Percentiles rank a stretch among this genome's conserved stretches.
These are phyloP conservation scores for Ceyx margarethae DNA, from an alignment of 2,113 vertebrate species.

Conservation along the genomic window DNA sequence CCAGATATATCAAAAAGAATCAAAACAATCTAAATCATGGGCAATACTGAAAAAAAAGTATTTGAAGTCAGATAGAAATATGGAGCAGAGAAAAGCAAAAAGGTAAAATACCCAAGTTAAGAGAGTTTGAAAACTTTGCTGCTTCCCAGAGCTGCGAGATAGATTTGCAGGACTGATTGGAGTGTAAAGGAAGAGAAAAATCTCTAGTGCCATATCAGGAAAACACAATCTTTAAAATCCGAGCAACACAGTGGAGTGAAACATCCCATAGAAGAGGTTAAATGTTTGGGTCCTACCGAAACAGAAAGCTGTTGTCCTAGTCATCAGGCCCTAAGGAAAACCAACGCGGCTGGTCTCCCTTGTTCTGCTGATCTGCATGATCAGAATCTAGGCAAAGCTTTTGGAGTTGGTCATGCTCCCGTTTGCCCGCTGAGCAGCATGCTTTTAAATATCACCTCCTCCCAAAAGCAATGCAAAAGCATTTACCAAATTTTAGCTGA, in stretches of 20 bases:
- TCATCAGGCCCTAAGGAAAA: background rate
- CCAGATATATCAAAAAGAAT: background rate
- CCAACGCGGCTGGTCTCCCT: background rate
- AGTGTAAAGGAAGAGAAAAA: background rate
- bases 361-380: background rate
- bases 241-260: background rate
- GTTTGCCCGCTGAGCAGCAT: background rate
- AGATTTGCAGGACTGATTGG: accelerated
- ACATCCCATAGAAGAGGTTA: background rate
- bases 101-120: background rate
- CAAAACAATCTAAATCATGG: accelerated
- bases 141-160: background rate
- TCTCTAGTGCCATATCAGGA: background rate
- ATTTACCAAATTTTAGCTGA: background rate
- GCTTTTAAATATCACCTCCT: slow-evolving; percentile 8
- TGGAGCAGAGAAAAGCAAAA: background rate
- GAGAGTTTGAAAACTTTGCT: background rate
- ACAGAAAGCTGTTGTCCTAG: background rate
- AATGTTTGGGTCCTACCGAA: slow-evolving; percentile 1
- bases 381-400: background rate
- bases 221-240: accelerated
- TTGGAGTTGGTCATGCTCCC: background rate
- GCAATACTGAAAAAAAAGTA: background rate
- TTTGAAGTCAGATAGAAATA: background rate
- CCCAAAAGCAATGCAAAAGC: background rate